Percentiles rank a stretch among this genome's conserved stretches.
These are phyloP conservation scores for Leucoptera coffeella DNA, from an alignment of 2,888 invertebrate genomes.

Conservation along the genomic window DNA sequence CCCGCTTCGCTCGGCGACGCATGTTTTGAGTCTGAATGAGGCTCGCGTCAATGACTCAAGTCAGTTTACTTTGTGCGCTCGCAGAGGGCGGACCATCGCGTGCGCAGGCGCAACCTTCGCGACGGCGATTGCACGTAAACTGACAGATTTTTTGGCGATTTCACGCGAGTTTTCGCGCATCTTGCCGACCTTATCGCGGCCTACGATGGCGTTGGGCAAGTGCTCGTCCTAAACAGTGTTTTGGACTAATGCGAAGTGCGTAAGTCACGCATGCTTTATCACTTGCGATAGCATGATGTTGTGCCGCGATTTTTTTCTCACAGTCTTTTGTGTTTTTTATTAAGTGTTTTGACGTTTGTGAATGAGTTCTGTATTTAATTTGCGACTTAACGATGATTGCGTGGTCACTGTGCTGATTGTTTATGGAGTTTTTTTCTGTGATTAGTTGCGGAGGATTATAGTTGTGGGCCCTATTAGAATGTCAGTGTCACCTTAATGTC, in stretches of 20 bases:
- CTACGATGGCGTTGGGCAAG: too few species aligned
- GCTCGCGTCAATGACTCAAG: slow-evolving; percentile 6
- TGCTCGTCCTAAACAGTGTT: too few species aligned
- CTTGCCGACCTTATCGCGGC: too few species aligned
- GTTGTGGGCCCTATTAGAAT: slow-evolving; percentile 31
- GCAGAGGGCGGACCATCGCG: slow-evolving; percentile 16
- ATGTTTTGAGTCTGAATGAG: background rate
- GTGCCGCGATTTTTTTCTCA: slow-evolving; percentile 18
- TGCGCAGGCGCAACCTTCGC: too few species aligned
- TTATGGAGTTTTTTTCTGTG: slow-evolving; percentile 13
- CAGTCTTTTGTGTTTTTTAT: too few species aligned
- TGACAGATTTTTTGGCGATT: slow-evolving; percentile 40
- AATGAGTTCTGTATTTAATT: slow-evolving; percentile 14
- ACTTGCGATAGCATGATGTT: slow-evolving; percentile 11
- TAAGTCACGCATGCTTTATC: too few species aligned
- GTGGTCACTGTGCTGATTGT: slow-evolving; percentile 12
- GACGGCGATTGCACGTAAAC: slow-evolving; percentile 25
- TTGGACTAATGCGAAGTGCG: too few species aligned
- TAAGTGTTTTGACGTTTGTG: slow-evolving; percentile 22
- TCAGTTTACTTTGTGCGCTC: slow-evolving; percentile 27
- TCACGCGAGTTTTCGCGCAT: too few species aligned
- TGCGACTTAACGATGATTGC: slow-evolving; percentile 24
- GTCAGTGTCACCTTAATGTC: slow-evolving; percentile 25
- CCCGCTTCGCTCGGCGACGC: slow-evolving; percentile 15
- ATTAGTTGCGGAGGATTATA: slow-evolving; percentile 12